phyloP scores from a whole-genome alignment of 2,888 invertebrate genomes.

The Fragum sueziense region DNA sequence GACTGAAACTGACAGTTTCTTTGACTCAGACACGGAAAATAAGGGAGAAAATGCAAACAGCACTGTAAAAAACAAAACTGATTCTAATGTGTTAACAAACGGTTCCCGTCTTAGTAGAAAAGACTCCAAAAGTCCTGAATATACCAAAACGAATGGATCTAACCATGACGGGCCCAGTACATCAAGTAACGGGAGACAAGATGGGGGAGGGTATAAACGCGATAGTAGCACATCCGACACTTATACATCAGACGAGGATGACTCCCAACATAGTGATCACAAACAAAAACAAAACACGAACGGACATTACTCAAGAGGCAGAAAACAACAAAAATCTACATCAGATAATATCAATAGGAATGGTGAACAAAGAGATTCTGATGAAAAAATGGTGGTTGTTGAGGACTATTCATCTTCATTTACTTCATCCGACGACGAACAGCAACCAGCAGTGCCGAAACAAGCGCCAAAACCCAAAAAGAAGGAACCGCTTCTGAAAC shows the following conservation, averaged over 20 bases:
- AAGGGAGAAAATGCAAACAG: constrained; percentile 13
- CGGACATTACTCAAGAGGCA: constrained; percentile 21
- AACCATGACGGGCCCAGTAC: neutral
- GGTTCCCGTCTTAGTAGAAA: neutral
- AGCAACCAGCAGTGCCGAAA: constrained; percentile 42
- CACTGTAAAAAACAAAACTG: neutral
- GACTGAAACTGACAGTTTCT: constrained; percentile 45
- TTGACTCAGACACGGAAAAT: constrained; percentile 49
- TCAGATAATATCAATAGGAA: constrained; percentile 31
- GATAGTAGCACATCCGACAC: constrained; percentile 22
- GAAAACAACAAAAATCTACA: constrained; percentile 13
- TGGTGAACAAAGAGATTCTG: constrained; percentile 37
- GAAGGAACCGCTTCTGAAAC: constrained; percentile 49
- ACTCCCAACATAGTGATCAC: neutral
- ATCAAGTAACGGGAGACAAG: neutral
- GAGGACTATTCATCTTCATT: constrained; percentile 54
- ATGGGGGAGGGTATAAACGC: neutral
- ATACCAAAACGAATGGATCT: neutral
- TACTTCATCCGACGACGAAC: constrained; percentile 41
- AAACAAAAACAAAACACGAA: constrained; percentile 12
- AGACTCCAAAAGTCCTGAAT: neutral
- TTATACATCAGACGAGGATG: constrained; percentile 30
- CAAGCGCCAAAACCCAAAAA: constrained; percentile 27
- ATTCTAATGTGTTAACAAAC: neutral
- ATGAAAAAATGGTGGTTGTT: constrained; percentile 48